These are phyloP conservation scores for Stichopus horrens DNA, from an alignment of 53 echinoderm and acorn worm genomes.

Conservation along the genomic window DNA sequence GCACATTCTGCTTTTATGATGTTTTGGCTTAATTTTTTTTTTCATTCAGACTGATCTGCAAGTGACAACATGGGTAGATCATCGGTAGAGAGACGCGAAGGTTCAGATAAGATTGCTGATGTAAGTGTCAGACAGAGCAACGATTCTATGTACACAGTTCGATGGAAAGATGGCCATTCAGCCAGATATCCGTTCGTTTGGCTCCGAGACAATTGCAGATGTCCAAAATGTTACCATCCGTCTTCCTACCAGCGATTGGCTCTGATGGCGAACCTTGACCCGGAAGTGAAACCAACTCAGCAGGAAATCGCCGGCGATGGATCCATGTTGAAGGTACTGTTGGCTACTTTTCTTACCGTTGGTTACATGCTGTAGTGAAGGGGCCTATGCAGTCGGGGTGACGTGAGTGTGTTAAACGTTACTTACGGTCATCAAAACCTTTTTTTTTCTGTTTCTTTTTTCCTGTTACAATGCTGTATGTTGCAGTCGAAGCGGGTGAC, in stretches of 20 bases:
- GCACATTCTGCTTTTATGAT: too few species aligned
- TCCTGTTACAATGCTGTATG: too few species aligned
- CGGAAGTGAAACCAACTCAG: constrained; percentile 55
- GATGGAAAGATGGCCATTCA: constrained; percentile 52
- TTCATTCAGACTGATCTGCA: too few species aligned
- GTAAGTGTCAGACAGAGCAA: constrained; percentile 38
- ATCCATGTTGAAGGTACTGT: constrained; percentile 23
- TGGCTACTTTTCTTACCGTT: too few species aligned
- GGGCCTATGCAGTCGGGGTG: too few species aligned
- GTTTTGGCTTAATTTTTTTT: too few species aligned
- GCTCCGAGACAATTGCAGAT: constrained; percentile 77
- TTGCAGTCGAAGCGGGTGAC: too few species aligned
- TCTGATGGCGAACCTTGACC: constrained; percentile 60
- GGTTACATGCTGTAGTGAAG: too few species aligned
- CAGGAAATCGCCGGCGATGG: constrained; percentile 50
- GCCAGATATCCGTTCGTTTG: constrained; percentile 77
- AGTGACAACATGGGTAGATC: not conserved
- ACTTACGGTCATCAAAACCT: too few species aligned
- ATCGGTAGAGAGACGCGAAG: not conserved
- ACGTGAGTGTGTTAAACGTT: too few species aligned
- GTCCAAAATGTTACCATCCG: constrained; percentile 59
- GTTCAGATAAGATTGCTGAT: constrained; percentile 4
- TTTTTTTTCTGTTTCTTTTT: too few species aligned
- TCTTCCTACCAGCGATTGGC: constrained; percentile 50
- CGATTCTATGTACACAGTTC: constrained; percentile 52